Conservation (phyloP, 2,888 invertebrate species). For the Gryllus longicercus region DNA sequence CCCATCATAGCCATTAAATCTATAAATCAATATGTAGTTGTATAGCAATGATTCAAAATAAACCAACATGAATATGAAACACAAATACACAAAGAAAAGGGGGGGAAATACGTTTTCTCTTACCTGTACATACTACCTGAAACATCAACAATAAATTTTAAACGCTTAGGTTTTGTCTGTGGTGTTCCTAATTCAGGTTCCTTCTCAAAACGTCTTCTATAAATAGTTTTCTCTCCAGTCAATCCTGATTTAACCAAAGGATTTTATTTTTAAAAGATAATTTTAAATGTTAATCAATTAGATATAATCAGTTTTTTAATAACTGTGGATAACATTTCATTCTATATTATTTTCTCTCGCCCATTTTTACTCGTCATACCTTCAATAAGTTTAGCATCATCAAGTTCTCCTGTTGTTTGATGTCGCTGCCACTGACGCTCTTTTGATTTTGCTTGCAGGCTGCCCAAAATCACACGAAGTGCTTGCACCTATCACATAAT, state of each 20-base stretch:
- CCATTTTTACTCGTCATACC: conserved; percentile 50
- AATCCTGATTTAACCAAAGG: conserved; percentile 53
- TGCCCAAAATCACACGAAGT: conserved; percentile 76
- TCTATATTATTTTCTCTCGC: neutral
- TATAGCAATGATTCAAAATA: too few species aligned
- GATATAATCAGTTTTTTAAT: neutral
- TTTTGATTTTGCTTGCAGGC: conserved; percentile 88
- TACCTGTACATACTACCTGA: conserved; percentile 95
- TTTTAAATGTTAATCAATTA: conserved; percentile 4
- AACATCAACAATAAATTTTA: conserved; percentile 85
- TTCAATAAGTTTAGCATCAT: conserved; percentile 92
- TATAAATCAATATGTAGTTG: conserved; percentile 42
- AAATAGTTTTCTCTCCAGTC: conserved; percentile 89
- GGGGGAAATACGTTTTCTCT: conserved; percentile 21
- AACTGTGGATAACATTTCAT: neutral
- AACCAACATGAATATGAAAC: too few species aligned
- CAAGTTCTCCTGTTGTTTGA: conserved; percentile 92
- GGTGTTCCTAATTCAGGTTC: conserved; percentile 86
- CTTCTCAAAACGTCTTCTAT: conserved; percentile 76
- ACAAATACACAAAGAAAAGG: too few species aligned
- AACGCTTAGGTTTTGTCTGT: conserved; percentile 81
- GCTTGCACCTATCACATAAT: conserved; percentile 62
- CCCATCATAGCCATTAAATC: conserved; percentile 93
- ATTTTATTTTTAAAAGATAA: neutral
- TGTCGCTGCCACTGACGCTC: conserved; percentile 92